A percentile compares a stretch with the other conserved stretches of the same genome.
Evolutionary conservation across 2,113 vertebrate genomes (phyloP).

Genomic region (Heterochromis multidens): DNA sequence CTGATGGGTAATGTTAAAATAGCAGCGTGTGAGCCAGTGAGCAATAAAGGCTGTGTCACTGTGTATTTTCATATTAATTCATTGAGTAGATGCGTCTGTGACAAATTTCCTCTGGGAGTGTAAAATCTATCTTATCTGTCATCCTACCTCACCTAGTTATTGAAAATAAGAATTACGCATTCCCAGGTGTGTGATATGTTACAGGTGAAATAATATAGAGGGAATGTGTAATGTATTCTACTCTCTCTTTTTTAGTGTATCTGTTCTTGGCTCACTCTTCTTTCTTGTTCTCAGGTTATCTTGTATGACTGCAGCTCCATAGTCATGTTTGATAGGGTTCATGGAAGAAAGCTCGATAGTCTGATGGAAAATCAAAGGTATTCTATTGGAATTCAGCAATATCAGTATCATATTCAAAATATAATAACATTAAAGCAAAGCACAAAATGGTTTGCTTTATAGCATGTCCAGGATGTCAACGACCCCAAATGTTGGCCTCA

Average conservation of each 20-base stretch:
- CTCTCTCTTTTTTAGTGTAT: not conserved
- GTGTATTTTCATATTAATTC: constrained; percentile 49
- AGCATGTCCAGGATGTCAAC: not conserved
- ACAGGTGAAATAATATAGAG: constrained; percentile 30
- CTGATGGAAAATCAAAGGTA: not conserved
- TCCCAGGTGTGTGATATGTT: constrained; percentile 30
- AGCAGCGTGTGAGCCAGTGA: not conserved
- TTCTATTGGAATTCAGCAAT: not conserved
- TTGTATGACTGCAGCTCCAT: not conserved
- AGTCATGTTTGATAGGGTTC: not conserved
- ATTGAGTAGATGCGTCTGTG: not conserved
- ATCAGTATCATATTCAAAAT: not conserved
- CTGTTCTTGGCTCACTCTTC: not conserved
- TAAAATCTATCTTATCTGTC: constrained; percentile 41
- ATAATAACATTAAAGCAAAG: not conserved
- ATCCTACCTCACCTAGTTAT: constrained; percentile 21
- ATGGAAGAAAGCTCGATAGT: not conserved
- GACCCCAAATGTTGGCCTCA: not conserved
- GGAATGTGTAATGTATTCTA: not conserved
- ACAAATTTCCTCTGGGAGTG: constrained; percentile 52
- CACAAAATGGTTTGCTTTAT: not conserved
- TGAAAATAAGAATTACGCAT: constrained; percentile 28
- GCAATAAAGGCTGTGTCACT: constrained; percentile 26
- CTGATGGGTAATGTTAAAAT: constrained; percentile 15
- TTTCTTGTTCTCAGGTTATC: not conserved